These are phyloP conservation scores for Lasiommata megera DNA, from an alignment of 2,888 invertebrate species.

Conservation along the genomic window DNA sequence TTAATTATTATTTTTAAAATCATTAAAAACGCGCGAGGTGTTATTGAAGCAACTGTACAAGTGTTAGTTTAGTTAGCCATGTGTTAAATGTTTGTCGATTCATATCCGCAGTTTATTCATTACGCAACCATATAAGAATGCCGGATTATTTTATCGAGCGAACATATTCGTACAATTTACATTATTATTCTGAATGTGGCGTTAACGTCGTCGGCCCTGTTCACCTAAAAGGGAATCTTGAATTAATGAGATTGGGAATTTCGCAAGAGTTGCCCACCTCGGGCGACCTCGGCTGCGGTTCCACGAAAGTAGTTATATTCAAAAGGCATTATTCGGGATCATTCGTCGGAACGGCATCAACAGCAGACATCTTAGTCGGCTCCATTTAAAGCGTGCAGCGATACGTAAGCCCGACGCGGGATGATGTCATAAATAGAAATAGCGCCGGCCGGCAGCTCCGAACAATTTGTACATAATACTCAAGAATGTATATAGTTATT, in stretches of 20 bases:
- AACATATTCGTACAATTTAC: conserved; percentile 40
- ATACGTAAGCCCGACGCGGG: conserved; percentile 79
- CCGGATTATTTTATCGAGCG: conserved; percentile 35
- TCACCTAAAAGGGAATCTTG: conserved; percentile 76
- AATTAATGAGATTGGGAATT: conserved; percentile 69
- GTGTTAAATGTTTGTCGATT: conserved; percentile 22
- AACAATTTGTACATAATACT: conserved; percentile 62
- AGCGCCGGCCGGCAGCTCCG: conserved; percentile 68
- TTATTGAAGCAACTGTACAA: conserved; percentile 3
- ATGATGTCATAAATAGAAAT: conserved; percentile 83
- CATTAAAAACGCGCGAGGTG: conserved; percentile 14
- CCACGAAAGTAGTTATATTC: conserved; percentile 62
- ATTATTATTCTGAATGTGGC: conserved; percentile 63
- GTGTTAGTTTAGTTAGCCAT: conserved; percentile 9
- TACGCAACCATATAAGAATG: conserved; percentile 33
- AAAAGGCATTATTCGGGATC: conserved; percentile 76
- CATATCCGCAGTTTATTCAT: conserved; percentile 26
- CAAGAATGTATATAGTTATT: conserved; percentile 19
- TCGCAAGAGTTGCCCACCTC: conserved; percentile 65
- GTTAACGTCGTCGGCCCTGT: conserved; percentile 55
- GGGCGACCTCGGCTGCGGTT: conserved; percentile 48
- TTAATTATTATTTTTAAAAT: conserved; percentile 30
- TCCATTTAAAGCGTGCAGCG: conserved; percentile 83
- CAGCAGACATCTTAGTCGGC: conserved; percentile 76
- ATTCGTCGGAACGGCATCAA: conserved; percentile 76